phyloP scores from a whole-genome alignment of 2,888 invertebrate genomes.

The Desoria tigrina region DNA sequence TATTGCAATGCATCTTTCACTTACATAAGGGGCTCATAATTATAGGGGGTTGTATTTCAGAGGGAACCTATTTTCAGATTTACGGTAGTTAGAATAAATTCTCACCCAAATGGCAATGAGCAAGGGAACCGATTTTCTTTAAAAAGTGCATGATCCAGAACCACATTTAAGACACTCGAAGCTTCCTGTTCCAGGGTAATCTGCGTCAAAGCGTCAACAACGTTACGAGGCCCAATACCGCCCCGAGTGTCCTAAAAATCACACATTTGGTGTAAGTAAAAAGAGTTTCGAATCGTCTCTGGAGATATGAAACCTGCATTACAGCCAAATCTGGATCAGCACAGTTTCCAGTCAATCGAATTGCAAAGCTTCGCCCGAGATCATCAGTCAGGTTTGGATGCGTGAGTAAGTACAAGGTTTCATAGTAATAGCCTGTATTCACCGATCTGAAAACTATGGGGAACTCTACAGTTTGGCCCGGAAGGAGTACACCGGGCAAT shows the following conservation, averaged over 20 bases:
- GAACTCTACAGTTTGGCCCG: slow-evolving; percentile 44
- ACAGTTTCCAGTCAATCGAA: neutral
- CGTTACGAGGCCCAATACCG: neutral
- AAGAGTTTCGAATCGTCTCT: too few relatives aligned
- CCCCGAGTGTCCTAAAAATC: neutral
- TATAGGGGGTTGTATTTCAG: too few relatives aligned
- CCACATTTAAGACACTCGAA: slow-evolving; percentile 30
- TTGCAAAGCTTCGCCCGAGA: neutral
- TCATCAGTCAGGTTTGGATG: slow-evolving; percentile 29
- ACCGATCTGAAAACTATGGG: slow-evolving; percentile 43
- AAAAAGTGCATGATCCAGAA: slow-evolving; percentile 39
- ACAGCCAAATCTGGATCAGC: neutral
- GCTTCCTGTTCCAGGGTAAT: slow-evolving; percentile 31
- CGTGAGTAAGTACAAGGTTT: slow-evolving; percentile 48
- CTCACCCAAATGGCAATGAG: slow-evolving; percentile 28
- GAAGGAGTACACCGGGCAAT: slow-evolving; percentile 41
- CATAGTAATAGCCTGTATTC: slow-evolving; percentile 42
- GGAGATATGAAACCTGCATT: neutral
- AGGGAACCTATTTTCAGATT: too few relatives aligned
- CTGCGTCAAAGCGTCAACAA: slow-evolving; percentile 20
- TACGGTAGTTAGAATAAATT: too few relatives aligned
- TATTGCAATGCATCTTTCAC: too few relatives aligned
- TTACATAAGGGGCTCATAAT: too few relatives aligned
- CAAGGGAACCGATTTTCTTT: slow-evolving; percentile 3
- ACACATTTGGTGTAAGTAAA: too few relatives aligned